phyloP scores from a whole-genome alignment of 30 jellyfish, hydroid and myxozoan genomes.

The Aurelia coerulea region DNA sequence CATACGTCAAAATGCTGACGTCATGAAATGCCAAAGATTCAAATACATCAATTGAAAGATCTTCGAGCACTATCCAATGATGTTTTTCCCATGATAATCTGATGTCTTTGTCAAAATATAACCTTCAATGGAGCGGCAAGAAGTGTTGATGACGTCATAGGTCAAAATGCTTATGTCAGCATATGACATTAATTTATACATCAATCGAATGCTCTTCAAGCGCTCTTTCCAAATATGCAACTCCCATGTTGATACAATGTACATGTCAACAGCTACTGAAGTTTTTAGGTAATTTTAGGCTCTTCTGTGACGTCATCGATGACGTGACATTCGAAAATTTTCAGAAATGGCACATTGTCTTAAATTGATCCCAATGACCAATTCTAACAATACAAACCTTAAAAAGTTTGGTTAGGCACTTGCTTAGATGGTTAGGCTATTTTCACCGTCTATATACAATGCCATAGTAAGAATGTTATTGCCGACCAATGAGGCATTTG shows the following conservation, averaged over 20 bases:
- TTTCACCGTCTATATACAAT: too few relatives aligned
- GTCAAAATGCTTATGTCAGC: conserved; percentile 13
- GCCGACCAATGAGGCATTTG: too few relatives aligned
- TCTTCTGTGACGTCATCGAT: conserved; percentile 16
- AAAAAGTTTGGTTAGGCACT: too few relatives aligned
- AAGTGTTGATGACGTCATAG: conserved; percentile 23
- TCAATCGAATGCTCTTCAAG: conserved; percentile 21
- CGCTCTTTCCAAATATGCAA: conserved; percentile 22
- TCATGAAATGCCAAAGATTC: neutral
- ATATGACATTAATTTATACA: neutral
- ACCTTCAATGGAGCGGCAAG: neutral
- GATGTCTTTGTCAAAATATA: neutral
- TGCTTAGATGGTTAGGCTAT: too few relatives aligned
- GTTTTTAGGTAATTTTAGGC: neutral
- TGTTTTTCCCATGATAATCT: conserved; percentile 2
- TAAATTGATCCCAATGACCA: too few relatives aligned
- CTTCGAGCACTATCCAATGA: neutral
- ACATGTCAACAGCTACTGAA: neutral
- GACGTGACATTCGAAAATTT: too few relatives aligned
- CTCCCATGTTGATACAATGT: neutral
- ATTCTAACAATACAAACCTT: too few relatives aligned
- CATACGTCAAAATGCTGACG: conserved; percentile 1
- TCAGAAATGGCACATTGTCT: too few relatives aligned
- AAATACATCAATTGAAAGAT: neutral
- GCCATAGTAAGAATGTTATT: too few relatives aligned